Conservation (phyloP, 2,888 invertebrate genomes). For the Meganola albula region DNA sequence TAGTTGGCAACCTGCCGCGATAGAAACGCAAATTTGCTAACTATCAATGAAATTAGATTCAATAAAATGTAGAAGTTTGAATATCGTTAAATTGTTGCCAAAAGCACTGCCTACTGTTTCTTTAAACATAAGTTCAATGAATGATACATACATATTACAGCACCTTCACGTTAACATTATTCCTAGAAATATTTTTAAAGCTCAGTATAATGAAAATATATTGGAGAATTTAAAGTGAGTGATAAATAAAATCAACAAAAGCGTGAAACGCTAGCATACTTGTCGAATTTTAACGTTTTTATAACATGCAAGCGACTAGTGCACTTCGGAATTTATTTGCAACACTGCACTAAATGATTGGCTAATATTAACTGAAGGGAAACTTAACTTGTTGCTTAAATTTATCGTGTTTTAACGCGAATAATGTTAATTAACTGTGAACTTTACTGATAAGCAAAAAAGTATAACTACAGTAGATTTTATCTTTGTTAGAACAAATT, state of each 20-base stretch:
- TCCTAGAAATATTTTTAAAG: too few relatives aligned
- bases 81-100: slow-evolving; percentile 9
- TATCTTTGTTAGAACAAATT: too few relatives aligned
- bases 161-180: too few relatives aligned
- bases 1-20: slow-evolving; percentile 3
- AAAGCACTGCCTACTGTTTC: too few relatives aligned
- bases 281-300: slow-evolving; percentile 16
- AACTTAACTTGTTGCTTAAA: slow-evolving; percentile 15
- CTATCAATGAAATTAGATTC: slow-evolving; percentile 16
- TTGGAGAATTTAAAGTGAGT: too few relatives aligned
- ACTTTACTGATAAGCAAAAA: slow-evolving; percentile 2
- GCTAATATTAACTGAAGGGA: slow-evolving; percentile 14
- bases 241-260: slow-evolving; percentile 16
- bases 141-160: too few relatives aligned
- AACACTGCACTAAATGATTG: slow-evolving; percentile 5
- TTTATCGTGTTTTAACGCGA: slow-evolving; percentile 7
- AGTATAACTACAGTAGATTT: too few relatives aligned
- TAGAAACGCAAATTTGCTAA: slow-evolving; percentile 12
- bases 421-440: slow-evolving; percentile 16
- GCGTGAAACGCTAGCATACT: slow-evolving; percentile 14
- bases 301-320: slow-evolving; percentile 20
- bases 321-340: too few relatives aligned
- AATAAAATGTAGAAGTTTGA: slow-evolving; percentile 16
- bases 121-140: too few relatives aligned
- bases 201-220: too few relatives aligned